A percentile compares a stretch with the other conserved stretches of the same genome.
phyloP scores from a whole-genome alignment of 53 echinoderm and acorn worm genomes.

The Stichopus horrens region DNA sequence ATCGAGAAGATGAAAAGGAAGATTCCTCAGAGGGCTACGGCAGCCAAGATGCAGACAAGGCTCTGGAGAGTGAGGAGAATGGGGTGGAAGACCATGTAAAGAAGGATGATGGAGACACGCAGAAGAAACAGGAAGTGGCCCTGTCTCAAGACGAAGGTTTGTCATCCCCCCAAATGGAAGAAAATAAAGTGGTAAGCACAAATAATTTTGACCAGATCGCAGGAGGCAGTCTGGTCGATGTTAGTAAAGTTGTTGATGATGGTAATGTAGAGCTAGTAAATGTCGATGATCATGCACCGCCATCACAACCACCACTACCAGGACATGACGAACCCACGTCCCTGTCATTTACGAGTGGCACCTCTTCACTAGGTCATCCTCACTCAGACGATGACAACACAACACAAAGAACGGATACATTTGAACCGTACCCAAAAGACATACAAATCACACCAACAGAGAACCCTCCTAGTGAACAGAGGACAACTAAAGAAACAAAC shows the following conservation, averaged over 20 bases:
- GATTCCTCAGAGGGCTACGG: conserved; percentile 29
- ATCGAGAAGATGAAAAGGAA: conserved; percentile 18
- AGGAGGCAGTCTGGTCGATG: conserved; percentile 4
- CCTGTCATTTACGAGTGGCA: neutral
- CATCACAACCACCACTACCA: neutral
- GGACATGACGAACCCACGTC: neutral
- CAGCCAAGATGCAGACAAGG: conserved; percentile 43
- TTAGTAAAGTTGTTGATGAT: neutral
- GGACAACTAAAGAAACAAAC: conserved; percentile 18
- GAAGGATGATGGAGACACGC: neutral
- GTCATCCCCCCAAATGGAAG: conserved; percentile 25
- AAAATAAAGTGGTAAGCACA: conserved; percentile 45
- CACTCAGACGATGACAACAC: conserved; percentile 14
- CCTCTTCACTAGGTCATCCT: neutral
- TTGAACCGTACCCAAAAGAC: conserved; percentile 27
- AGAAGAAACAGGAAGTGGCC: neutral
- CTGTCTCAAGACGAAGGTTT: conserved; percentile 36
- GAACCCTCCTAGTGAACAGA: neutral
- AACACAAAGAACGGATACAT: conserved; percentile 21
- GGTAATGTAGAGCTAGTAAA: conserved; percentile 36
- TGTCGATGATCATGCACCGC: conserved; percentile 26
- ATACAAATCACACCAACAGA: conserved; percentile 14
- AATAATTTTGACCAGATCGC: conserved; percentile 3
- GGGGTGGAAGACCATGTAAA: neutral
- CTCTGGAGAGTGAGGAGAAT: conserved; percentile 8